A percentile compares a stretch with the other conserved stretches of the same genome.
phyloP scores from a whole-genome alignment of 2,113 vertebrate genomes.

The Cacatua alba region DNA sequence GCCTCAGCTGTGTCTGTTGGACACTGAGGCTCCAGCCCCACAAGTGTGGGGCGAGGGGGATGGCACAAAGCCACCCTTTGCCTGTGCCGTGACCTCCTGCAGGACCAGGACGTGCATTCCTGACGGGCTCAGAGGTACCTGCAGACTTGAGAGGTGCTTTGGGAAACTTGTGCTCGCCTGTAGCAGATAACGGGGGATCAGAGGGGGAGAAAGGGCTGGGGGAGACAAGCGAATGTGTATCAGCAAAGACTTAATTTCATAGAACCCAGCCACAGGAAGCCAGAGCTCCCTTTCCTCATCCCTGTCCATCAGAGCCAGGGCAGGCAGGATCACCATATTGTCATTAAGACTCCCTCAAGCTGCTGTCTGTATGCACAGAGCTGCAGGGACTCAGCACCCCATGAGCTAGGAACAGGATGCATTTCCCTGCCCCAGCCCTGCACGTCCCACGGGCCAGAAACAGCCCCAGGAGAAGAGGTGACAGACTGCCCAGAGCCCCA shows the following conservation, averaged over 20 bases:
- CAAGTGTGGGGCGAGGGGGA: rapidly evolving
- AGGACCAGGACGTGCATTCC: rapidly evolving
- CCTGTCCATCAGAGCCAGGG: rapidly evolving
- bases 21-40: not conserved
- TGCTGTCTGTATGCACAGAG: not conserved
- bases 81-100: rapidly evolving
- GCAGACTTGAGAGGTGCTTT: not conserved
- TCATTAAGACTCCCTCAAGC: not conserved
- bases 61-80: not conserved
- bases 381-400: not conserved
- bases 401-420: not conserved
- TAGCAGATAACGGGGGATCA: not conserved
- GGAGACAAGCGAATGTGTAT: not conserved
- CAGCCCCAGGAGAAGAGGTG: not conserved
- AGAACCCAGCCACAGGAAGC: not conserved
- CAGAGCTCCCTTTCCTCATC: not conserved
- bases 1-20: not conserved
- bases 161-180: not conserved
- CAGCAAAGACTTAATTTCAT: not conserved
- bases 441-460: not conserved
- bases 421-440: not conserved
- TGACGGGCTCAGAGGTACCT: not conserved
- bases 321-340: not conserved
- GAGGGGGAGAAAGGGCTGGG: not conserved
- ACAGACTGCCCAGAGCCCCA: not conserved